Conservation (phyloP, 2,888 invertebrate species). For the Drosophila multiciliata region DNA sequence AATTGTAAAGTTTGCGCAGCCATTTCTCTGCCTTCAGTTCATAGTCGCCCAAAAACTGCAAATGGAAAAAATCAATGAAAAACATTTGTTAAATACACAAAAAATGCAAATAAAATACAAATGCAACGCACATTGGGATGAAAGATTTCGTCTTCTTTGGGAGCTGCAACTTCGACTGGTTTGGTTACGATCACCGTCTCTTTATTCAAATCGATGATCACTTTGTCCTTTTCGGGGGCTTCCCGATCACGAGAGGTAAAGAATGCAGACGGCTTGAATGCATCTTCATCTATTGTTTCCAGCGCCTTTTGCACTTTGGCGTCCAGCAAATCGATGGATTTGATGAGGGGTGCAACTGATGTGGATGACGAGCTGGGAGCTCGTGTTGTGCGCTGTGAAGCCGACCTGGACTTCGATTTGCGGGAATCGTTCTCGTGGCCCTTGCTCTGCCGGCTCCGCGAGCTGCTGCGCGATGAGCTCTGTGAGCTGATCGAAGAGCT, state of each 20-base stretch:
- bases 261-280: slow-evolving; percentile 88
- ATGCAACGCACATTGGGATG: slow-evolving; percentile 87
- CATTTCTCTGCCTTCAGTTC: slow-evolving; percentile 90
- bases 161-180: slow-evolving; percentile 84
- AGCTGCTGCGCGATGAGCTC: slow-evolving; percentile 60
- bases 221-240: slow-evolving; percentile 85
- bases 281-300: slow-evolving; percentile 90
- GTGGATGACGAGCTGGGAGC: slow-evolving; percentile 56
- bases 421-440: slow-evolving; percentile 58
- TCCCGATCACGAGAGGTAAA: slow-evolving; percentile 87
- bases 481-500: slow-evolving; percentile 61
- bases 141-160: slow-evolving; percentile 87
- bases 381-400: slow-evolving; percentile 60
- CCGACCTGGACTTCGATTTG: slow-evolving; percentile 70
- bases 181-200: slow-evolving; percentile 89
- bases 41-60: slow-evolving; percentile 89
- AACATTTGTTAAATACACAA: slow-evolving; percentile 22
- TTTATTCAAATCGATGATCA: slow-evolving; percentile 90
- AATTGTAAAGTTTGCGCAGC: slow-evolving; percentile 89
- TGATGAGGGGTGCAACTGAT: slow-evolving; percentile 32
- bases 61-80: slow-evolving; percentile 21
- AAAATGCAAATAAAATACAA: neutral
- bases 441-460: slow-evolving; percentile 70
- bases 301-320: slow-evolving; percentile 85
- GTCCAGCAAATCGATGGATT: slow-evolving; percentile 73